These are phyloP conservation scores for Candoia aspera DNA, from an alignment of 2,113 vertebrate genomes.

Conservation along the genomic window DNA sequence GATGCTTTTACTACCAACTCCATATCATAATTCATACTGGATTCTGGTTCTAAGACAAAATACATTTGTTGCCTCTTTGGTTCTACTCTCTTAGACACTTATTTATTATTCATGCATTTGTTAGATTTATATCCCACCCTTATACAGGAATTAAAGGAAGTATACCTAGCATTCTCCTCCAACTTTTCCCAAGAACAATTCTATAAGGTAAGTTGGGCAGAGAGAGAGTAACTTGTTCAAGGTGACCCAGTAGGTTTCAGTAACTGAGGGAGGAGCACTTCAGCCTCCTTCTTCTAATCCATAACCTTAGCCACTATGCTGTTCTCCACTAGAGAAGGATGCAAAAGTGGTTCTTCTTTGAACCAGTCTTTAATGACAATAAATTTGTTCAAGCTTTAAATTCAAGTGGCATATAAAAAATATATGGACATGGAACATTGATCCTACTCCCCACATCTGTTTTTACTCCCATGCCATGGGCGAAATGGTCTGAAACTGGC, in stretches of 20 bases:
- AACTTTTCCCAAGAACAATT: not conserved
- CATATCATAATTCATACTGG: not conserved
- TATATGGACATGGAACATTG: not conserved
- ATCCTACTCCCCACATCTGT: not conserved
- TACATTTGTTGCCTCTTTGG: not conserved
- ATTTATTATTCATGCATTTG: not conserved
- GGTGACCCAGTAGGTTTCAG: not conserved
- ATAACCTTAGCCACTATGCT: not conserved
- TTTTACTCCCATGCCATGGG: not conserved
- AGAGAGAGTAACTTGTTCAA: not conserved
- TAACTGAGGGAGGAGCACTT: not conserved
- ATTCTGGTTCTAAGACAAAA: not conserved
- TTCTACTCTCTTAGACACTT: not conserved
- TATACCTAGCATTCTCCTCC: not conserved
- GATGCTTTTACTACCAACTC: not conserved
- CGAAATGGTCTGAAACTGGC: not conserved
- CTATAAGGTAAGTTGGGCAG: not conserved
- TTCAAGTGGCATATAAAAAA: not conserved
- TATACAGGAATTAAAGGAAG: not conserved
- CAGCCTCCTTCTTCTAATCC: not conserved
- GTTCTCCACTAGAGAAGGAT: not conserved
- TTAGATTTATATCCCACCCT: not conserved
- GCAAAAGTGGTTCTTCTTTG: not conserved
- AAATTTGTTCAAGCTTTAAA: not conserved
- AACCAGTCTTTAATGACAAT: not conserved